Evolutionary conservation across 2,113 vertebrate species (phyloP).

Genomic region (Panthera leo): DNA sequence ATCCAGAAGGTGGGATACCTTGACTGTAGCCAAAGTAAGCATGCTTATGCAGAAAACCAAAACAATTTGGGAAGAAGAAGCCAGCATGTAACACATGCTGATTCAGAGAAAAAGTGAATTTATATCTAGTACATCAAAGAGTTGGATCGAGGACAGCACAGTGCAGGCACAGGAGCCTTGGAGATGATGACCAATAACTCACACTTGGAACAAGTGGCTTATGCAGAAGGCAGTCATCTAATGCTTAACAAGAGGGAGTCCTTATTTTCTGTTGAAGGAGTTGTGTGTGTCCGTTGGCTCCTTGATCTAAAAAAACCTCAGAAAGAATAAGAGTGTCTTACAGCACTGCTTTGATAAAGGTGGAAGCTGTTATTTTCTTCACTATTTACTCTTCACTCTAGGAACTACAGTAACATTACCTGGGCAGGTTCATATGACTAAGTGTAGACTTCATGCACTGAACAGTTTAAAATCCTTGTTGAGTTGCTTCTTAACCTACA

Average conservation of each 20-base stretch:
- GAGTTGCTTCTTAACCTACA: neutral
- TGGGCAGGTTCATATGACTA: neutral
- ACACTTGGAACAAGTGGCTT: neutral
- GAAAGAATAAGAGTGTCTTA: neutral
- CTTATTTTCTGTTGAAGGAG: neutral
- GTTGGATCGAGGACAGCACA: neutral
- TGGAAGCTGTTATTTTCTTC: neutral
- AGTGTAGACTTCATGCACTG: neutral
- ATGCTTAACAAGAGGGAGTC: neutral
- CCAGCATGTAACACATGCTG: neutral
- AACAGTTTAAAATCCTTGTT: neutral
- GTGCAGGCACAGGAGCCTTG: neutral
- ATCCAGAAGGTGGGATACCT: slow-evolving; percentile 35
- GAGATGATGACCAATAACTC: neutral
- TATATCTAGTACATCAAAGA: slow-evolving; percentile 9
- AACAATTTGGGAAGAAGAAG: slow-evolving; percentile 44
- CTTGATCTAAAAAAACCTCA: neutral
- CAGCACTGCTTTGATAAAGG: neutral
- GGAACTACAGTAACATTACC: neutral
- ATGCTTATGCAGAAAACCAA: slow-evolving; percentile 33
- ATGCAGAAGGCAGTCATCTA: neutral
- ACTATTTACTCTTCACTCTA: neutral
- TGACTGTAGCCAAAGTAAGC: slow-evolving; percentile 61
- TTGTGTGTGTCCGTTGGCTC: neutral
- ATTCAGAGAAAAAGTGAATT: slow-evolving; percentile 39